Evolutionary conservation across 1,140 invertebrate genomes (phyloP), one percentile per base, ranked within the genome.

Genomic region (Campoletis sonorensis): DNA sequence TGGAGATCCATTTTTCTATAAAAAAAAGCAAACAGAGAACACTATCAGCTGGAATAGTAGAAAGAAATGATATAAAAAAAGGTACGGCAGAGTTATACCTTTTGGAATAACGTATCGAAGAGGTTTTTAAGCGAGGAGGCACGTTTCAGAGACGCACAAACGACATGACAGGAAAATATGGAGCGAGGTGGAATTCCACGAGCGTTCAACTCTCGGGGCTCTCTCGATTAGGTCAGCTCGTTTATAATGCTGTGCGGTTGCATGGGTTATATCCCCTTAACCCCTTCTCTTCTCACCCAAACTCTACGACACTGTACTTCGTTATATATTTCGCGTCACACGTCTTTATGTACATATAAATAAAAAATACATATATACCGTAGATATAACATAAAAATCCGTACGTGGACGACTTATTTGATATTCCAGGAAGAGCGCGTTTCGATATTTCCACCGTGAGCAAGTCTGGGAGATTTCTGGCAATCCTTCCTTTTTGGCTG

Each of bases 341-440:
- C 54, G 0, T 37, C 10, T 16, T 15, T 37, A 77, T 61, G 30
- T 75, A 33, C 54, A 75, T 45, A 21, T 40, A 54, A 23, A 16
- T 37, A 77, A 21, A 13, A 58, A 27, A 75, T 54, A 23, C 30
- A 33, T 33, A 33, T 33, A 33, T 33, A 33, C 30, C 30, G 7
- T 33, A 7, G n/a, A 58, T 58, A 21, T 45, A 45, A 10, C 40
- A 13, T 45, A 45, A 45, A 45, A 45, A 45, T 58, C 21, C 16
- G 18, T n/a, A 58, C 54, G 54, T 33, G 26, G 27, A 30, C 83
- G 82, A 79, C 87, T 87, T 85, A 89, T 92, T 90, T 84, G 78
- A 89, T 90, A 91, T 90, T 91, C 90, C 86, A 86, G 88, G 83
- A 88, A 84, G 86, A 84, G 82, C 84, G 77, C 84, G 77, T 85